These are phyloP conservation scores for Lanius ludovicianus DNA, from an alignment of 2,113 vertebrate species.

Conservation along the genomic window DNA sequence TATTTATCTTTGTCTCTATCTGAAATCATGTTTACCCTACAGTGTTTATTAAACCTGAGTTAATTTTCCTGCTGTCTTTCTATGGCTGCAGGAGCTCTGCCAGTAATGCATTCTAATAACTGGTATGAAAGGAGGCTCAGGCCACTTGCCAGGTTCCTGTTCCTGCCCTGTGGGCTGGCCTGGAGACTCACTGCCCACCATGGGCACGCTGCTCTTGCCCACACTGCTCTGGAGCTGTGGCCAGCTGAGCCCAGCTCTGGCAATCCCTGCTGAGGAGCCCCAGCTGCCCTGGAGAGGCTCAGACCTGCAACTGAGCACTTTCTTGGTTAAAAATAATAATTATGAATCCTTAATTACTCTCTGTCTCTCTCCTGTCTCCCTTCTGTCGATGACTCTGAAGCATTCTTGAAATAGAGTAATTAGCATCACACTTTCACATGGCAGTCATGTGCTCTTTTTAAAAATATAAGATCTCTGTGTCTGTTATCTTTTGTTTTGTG, in stretches of 20 bases:
- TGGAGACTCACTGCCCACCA: neutral
- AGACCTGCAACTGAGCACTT: neutral
- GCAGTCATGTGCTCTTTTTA: neutral
- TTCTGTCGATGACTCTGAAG: neutral
- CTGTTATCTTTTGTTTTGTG: neutral
- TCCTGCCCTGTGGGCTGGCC: rapidly evolving
- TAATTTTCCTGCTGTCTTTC: slow-evolving; percentile 26
- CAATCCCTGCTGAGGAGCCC: neutral
- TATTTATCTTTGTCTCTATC: neutral
- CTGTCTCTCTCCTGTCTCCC: neutral
- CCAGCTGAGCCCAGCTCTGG: neutral
- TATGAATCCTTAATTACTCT: neutral
- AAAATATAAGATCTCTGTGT: neutral
- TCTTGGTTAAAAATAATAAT: neutral
- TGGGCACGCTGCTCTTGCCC: neutral
- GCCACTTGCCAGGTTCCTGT: neutral
- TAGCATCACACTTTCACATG: neutral
- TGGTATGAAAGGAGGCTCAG: rapidly evolving
- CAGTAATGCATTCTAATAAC: neutral
- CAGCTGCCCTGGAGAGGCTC: neutral
- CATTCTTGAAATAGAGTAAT: neutral
- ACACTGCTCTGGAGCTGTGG: neutral
- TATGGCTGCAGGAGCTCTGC: slow-evolving; percentile 9
- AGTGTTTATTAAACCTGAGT: neutral
- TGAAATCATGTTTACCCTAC: slow-evolving; percentile 16